Percentiles rank a stretch among this genome's conserved stretches.
Evolutionary conservation across 2,797 vertebrate genomes (phyloP).

Genomic region (Thaleichthys pacificus): DNA sequence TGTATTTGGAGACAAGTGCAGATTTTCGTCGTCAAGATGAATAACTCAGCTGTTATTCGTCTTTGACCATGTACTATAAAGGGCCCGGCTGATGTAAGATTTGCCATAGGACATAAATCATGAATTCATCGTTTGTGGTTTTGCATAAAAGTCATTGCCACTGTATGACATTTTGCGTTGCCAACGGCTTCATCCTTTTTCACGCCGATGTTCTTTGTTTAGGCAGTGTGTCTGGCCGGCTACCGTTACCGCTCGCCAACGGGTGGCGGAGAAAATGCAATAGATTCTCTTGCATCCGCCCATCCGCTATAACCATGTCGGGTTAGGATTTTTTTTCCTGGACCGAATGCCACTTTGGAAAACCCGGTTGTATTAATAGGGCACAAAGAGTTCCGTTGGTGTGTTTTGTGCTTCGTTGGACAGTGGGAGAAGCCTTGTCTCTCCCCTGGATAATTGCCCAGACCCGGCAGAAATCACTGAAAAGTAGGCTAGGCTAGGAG

Average conservation of each 20-base stretch:
- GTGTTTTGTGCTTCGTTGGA: conserved; percentile 22
- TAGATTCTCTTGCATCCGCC: conserved; percentile 50
- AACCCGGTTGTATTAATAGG: conserved; percentile 15
- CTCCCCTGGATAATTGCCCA: conserved; percentile 24
- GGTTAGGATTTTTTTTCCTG: conserved; percentile 3
- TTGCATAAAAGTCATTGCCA: background rate
- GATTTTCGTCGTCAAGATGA: too few relatives aligned
- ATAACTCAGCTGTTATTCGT: background rate
- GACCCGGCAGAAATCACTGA: conserved; percentile 59
- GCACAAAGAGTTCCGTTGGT: conserved; percentile 1
- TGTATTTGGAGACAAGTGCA: background rate
- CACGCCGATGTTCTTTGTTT: conserved; percentile 66
- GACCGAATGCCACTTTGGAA: conserved; percentile 2
- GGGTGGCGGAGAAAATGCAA: conserved; percentile 49
- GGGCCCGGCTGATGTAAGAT: too few relatives aligned
- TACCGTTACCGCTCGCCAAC: conserved; percentile 47
- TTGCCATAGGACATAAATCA: background rate
- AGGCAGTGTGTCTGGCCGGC: conserved; percentile 38
- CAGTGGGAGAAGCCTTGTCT: background rate
- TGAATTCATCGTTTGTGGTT: background rate
- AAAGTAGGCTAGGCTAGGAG: conserved; percentile 40
- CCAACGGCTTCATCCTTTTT: background rate
- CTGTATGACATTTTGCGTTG: background rate
- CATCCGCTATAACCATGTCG: conserved; percentile 30
- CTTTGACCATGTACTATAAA: background rate